Evolutionary conservation across 2,113 vertebrate genomes (phyloP).

Genomic region (Clarias macrocephalus): DNA sequence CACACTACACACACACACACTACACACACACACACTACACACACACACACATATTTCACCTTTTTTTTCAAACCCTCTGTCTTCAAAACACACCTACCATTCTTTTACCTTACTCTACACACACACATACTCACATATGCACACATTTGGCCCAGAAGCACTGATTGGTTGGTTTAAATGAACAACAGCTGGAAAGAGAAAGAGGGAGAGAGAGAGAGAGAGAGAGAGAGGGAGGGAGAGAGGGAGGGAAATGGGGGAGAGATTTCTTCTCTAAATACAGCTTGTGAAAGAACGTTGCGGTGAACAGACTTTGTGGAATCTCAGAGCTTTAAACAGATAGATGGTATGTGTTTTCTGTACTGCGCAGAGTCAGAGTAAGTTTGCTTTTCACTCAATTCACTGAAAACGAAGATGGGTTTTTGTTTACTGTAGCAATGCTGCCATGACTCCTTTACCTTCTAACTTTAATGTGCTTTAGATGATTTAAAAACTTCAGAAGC

Average conservation of each 20-base stretch:
- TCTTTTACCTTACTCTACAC: neutral
- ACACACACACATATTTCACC: neutral
- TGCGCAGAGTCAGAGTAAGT: neutral
- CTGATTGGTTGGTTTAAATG: slow-evolving; percentile 48
- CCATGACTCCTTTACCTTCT: neutral
- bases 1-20: slow-evolving; percentile 30
- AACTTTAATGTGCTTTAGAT: neutral
- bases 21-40: neutral
- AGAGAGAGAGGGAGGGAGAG: neutral
- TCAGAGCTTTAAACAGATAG: neutral
- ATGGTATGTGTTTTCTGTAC: neutral
- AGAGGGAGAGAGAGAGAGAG: neutral
- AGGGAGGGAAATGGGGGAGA: neutral
- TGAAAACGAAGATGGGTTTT: neutral
- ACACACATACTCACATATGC: slow-evolving; percentile 21
- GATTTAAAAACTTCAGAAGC: neutral
- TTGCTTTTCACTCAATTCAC: neutral
- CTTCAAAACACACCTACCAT: slow-evolving; percentile 8
- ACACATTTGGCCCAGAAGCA: slow-evolving; percentile 13
- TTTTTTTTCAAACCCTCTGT: neutral
- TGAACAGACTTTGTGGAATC: neutral
- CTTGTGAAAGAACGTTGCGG: neutral
- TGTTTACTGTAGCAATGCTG: neutral
- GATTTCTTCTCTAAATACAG: slow-evolving; percentile 13
- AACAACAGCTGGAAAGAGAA: slow-evolving; percentile 34